phyloP scores from a whole-genome alignment of 1,140 invertebrate species.

The Stegodyphus mimosarum region DNA sequence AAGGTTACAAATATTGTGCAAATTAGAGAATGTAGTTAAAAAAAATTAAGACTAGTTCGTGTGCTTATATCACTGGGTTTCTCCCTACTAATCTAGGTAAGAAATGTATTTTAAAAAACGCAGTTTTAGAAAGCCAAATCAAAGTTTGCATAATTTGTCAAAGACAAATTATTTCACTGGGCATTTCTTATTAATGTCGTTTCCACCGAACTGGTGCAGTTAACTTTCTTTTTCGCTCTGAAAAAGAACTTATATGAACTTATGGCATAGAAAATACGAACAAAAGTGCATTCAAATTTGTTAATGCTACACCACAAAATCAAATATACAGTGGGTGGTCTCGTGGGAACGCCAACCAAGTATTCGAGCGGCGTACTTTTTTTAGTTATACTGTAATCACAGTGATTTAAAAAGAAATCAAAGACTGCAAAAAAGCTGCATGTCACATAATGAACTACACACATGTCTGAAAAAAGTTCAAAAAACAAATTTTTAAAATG shows the following conservation, averaged over 20 bases:
- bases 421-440: slow-evolving; percentile 24
- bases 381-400: slow-evolving; percentile 26
- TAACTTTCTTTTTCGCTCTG: slow-evolving; percentile 14
- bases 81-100: background rate
- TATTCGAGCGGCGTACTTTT: background rate
- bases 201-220: slow-evolving; percentile 41
- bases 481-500: slow-evolving; percentile 32
- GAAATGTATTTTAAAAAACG: background rate
- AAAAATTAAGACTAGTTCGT: slow-evolving; percentile 46
- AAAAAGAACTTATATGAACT: slow-evolving; percentile 8
- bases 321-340: slow-evolving; percentile 45
- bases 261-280: slow-evolving; percentile 16
- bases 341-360: slow-evolving; percentile 20
- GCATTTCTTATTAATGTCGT: background rate
- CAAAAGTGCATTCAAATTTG: slow-evolving; percentile 13
- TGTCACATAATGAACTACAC: slow-evolving; percentile 42
- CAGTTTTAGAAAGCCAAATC: background rate
- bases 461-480: slow-evolving; percentile 18
- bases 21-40: slow-evolving; percentile 19
- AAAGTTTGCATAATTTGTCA: background rate
- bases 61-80: slow-evolving; percentile 39
- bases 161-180: slow-evolving; percentile 53
- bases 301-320: slow-evolving; percentile 35
- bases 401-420: slow-evolving; percentile 38
- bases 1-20: slow-evolving; percentile 37